Evolutionary conservation across 30 jellyfish, hydroid and myxozoan species (phyloP), one percentile per base, ranked within the genome.

Genomic region (Cassiopea xamachana): DNA sequence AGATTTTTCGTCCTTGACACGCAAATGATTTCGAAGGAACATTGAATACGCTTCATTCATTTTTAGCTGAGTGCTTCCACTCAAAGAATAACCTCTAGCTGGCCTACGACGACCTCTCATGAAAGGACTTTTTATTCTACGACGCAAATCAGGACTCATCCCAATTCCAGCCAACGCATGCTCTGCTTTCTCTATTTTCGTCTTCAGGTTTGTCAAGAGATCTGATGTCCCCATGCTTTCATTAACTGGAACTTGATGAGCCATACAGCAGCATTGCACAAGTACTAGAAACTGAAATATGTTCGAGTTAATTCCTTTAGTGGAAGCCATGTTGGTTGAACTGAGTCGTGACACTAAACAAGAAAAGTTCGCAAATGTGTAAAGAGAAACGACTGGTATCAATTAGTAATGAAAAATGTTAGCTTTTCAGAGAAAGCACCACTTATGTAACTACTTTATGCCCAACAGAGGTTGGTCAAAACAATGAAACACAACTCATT

Each of bases 101-200:
- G 88, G 48, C 7, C 83, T 83, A 45, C 75, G 71, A 75, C 51
- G 60, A 51, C 74, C 87, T 50, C 80, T 46, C 75, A 75, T 46
- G 1, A 86, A 4, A 15, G 88, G 70, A 45, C 69, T 86, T 88
- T 86, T 86, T 64, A 60, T 39, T 18, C 93, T 81, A n/a, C 93
- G 48, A 27, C 39, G 39, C 39, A 27, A 27, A 27, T 27, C 39
- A 27, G 39, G 39, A 27, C 39, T 27, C 39, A 15, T 82, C 88
- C 47, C 60, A 45, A 46, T 73, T 17, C 80, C 17, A 18, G 85
- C 43, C 86, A 86, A 16, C 67, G 68, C 2, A 15, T 55, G 76
- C 72, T 86, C 88, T 15, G 75, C 70, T 60, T 75, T 86, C 12
- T 49, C 93, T 88, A 86, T 86, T 49, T 87, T 74, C 14, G 68